phyloP scores from a whole-genome alignment of 92 coral and sea anemone species.

The Umimayanthus chanpuru region DNA sequence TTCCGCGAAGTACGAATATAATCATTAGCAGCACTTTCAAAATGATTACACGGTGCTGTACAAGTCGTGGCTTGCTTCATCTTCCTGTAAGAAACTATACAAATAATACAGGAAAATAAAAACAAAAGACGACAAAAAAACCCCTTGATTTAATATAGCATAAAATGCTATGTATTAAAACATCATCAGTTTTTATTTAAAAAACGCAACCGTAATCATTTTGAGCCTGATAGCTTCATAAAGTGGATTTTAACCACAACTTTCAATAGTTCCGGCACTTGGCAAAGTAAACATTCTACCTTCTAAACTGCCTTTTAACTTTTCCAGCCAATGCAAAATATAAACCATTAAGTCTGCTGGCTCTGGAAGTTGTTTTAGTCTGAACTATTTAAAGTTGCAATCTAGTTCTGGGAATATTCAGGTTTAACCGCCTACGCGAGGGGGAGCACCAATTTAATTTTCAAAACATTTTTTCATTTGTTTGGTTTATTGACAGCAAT shows the following conservation, averaged over 20 bases:
- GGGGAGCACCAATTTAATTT: not conserved
- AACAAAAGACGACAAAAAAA: no score
- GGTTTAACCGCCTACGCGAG: not conserved
- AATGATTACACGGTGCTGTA: not conserved
- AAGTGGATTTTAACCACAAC: not conserved
- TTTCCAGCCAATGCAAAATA: not conserved
- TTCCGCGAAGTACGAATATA: not conserved
- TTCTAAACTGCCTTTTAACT: not conserved
- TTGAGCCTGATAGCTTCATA: slow-evolving; percentile 2
- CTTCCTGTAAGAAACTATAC: not conserved
- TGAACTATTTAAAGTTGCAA: not conserved
- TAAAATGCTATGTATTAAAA: not conserved
- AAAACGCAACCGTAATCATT: not conserved
- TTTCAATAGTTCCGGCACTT: slow-evolving; percentile 5
- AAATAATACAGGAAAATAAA: no score
- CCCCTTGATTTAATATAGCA: not conserved
- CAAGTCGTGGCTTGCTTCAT: not conserved
- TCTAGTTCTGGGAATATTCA: not conserved
- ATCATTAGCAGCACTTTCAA: not conserved
- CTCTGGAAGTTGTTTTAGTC: not conserved
- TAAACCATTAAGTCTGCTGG: not conserved
- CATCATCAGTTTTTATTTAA: not conserved
- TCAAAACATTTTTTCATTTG: not conserved
- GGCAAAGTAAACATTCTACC: not conserved
- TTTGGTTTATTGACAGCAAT: slow-evolving; percentile 4